Evolutionary conservation across 2,797 vertebrate genomes (phyloP).

Genomic region (Megaceryle alcyon): DNA sequence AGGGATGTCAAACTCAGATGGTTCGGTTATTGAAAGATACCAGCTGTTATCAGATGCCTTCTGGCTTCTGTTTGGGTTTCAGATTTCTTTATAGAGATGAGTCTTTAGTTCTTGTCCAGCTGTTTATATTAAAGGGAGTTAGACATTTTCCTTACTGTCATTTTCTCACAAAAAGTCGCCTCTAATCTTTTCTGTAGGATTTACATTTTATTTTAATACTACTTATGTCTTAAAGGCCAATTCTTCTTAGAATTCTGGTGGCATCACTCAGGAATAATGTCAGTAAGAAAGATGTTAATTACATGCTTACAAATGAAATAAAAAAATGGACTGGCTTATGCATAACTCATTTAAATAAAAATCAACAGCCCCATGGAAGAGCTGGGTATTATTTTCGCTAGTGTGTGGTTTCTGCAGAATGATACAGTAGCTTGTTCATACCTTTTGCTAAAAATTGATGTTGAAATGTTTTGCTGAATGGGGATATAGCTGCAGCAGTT

Average conservation of each 20-base stretch:
- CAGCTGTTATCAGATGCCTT: neutral
- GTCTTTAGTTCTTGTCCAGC: neutral
- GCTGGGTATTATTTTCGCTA: neutral
- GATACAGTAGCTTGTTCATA: neutral
- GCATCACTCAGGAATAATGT: neutral
- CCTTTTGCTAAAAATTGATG: fast-evolving
- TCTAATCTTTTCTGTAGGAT: constrained; percentile 39
- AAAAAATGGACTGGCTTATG: neutral
- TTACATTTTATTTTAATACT: constrained; percentile 23
- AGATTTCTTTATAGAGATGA: neutral
- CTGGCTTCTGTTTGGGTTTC: neutral
- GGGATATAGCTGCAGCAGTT: neutral
- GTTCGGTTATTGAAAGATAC: neutral
- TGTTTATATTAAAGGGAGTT: neutral
- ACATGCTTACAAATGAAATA: neutral
- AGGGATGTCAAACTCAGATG: neutral
- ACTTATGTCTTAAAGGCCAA: neutral
- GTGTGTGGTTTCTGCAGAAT: neutral
- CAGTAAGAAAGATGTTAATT: neutral
- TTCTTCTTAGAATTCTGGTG: neutral
- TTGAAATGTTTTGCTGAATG: neutral
- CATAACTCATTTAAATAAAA: neutral
- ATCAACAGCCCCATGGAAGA: neutral
- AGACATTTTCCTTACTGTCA: neutral
- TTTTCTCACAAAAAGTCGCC: constrained; percentile 22